A percentile compares a stretch with the other conserved stretches of the same genome.
Evolutionary conservation across 1,140 invertebrate species (phyloP).

Genomic region (Brachionus paranguensis): DNA sequence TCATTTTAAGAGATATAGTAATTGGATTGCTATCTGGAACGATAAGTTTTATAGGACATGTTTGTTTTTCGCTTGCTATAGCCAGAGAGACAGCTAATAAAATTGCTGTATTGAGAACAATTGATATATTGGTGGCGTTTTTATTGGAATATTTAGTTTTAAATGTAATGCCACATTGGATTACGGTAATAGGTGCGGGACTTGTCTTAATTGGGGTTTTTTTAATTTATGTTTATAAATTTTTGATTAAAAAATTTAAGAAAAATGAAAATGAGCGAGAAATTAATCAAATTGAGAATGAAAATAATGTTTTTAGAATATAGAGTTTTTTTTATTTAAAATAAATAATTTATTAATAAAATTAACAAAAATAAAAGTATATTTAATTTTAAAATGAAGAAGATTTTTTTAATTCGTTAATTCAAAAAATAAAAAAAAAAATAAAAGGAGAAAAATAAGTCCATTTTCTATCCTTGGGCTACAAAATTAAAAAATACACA

Average conservation of each 20-base stretch:
- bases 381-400: too few relatives aligned
- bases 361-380: not conserved
- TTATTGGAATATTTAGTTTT: conserved; percentile 18
- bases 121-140: conserved; percentile 25
- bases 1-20: not conserved
- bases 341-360: not conserved
- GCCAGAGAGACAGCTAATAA: conserved; percentile 1
- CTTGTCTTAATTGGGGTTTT: not conserved
- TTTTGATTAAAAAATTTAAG: not conserved
- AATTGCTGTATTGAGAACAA: conserved; percentile 23
- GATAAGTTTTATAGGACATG: conserved; percentile 34
- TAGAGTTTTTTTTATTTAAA: not conserved
- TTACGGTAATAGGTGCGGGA: not conserved
- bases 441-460: too few relatives aligned
- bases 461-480: too few relatives aligned
- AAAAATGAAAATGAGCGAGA: not conserved
- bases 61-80: not conserved
- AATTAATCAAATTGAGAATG: conserved; percentile 17
- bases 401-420: too few relatives aligned
- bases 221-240: conserved; percentile 2
- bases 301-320: conserved; percentile 29
- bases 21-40: not conserved
- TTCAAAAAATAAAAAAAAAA: too few relatives aligned
- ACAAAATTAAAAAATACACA: too few relatives aligned
- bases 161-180: conserved; percentile 14